Conservation (phyloP, 2,888 invertebrate genomes). For the Acronicta leporina region DNA sequence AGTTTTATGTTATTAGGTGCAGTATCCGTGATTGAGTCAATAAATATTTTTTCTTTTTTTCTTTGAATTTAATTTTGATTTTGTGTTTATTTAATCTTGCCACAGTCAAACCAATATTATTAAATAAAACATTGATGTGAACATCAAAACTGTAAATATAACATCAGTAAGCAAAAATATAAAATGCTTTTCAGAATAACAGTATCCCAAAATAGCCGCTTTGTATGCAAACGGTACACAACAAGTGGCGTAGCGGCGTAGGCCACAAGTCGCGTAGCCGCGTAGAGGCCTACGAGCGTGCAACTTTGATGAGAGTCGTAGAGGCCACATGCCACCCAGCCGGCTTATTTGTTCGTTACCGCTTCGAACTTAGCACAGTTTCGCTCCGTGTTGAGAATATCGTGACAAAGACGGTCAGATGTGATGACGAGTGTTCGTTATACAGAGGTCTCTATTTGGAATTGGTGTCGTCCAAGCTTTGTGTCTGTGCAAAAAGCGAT, state of each 20-base stretch:
- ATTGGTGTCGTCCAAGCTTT: constrained; percentile 5
- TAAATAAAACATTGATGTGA: too few species aligned
- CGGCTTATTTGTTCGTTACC: constrained; percentile 76
- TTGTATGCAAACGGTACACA: constrained; percentile 62
- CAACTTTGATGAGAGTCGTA: constrained; percentile 84
- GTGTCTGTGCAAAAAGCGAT: constrained; percentile 1
- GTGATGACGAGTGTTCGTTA: constrained; percentile 39
- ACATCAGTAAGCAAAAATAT: background rate
- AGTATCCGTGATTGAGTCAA: too few species aligned
- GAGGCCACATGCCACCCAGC: constrained; percentile 71
- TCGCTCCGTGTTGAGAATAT: constrained; percentile 57
- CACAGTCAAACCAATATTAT: too few species aligned
- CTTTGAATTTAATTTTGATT: too few species aligned
- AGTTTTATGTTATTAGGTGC: too few species aligned
- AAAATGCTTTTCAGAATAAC: constrained; percentile 21
- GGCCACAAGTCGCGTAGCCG: constrained; percentile 64
- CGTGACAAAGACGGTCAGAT: constrained; percentile 55
- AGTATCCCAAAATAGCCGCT: constrained; percentile 28
- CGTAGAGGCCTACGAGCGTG: constrained; percentile 71
- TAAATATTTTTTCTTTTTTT: too few species aligned
- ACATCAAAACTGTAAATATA: too few species aligned
- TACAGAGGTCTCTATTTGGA: constrained; percentile 32
- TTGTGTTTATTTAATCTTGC: too few species aligned
- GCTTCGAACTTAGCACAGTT: constrained; percentile 58
- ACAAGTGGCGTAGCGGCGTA: constrained; percentile 58